Evolutionary conservation across 2,888 invertebrate species (phyloP).

Genomic region (Drosophila birchii): DNA sequence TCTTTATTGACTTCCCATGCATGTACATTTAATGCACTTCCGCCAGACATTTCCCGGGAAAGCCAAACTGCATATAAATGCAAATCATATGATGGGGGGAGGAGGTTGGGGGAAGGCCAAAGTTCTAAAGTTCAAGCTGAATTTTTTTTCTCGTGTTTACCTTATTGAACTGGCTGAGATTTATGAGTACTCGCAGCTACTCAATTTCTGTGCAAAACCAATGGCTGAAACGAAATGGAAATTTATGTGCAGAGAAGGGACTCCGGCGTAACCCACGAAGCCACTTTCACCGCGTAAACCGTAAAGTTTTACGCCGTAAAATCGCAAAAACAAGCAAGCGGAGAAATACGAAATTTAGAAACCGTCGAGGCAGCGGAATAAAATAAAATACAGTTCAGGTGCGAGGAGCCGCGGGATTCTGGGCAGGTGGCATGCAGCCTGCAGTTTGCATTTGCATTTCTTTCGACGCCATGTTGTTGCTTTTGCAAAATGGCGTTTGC

Average conservation of each 20-base stretch:
- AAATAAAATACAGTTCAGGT: constrained; percentile 58
- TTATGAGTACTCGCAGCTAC: constrained; percentile 72
- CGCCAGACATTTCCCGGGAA: constrained; percentile 37
- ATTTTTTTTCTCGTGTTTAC: constrained; percentile 66
- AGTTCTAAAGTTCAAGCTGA: constrained; percentile 59
- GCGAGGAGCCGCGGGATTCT: constrained; percentile 45
- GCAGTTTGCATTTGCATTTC: constrained; percentile 47
- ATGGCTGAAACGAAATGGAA: constrained; percentile 78
- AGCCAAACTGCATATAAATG: constrained; percentile 42
- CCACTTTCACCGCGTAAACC: constrained; percentile 78
- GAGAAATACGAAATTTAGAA: constrained; percentile 80
- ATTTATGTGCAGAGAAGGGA: constrained; percentile 64
- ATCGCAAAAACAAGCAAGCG: constrained; percentile 51
- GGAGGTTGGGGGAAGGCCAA: neutral
- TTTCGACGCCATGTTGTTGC: constrained; percentile 68
- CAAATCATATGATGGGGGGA: constrained; percentile 38
- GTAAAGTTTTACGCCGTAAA: constrained; percentile 70
- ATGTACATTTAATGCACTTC: constrained; percentile 68
- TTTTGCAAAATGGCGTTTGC: constrained; percentile 76
- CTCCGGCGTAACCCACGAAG: constrained; percentile 50
- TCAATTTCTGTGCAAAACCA: constrained; percentile 74
- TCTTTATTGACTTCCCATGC: constrained; percentile 17
- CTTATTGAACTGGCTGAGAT: constrained; percentile 75
- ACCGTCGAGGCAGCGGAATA: constrained; percentile 60
- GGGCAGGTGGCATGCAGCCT: constrained; percentile 52